Base-by-base conservation (phyloP, 2,888 invertebrate species). In the Nymphalis urticae region DNA sequence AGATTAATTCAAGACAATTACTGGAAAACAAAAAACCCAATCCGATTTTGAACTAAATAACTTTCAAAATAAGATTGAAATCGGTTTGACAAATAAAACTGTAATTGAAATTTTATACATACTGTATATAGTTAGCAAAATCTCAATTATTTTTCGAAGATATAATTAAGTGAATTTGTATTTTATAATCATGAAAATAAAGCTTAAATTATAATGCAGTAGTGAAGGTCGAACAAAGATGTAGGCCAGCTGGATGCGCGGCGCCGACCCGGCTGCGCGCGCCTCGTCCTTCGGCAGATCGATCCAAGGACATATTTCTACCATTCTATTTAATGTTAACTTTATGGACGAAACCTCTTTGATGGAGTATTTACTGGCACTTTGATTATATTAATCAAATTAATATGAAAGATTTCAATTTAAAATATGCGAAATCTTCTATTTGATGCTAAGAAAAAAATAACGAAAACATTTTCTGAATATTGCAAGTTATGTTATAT, bases 261-360 rank as follows among this genome's bases (percentile, higher is more conserved):
- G 78, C 75, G 68, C 66, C 63, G 67, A 13, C 16, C 42, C 24
- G 64, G 74, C 16, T 88, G 90, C 89, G 90, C 89, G 88, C 89
- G 88, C 84, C 75, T 51, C 85, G 89, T 89, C 90, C 90, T 90
- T 88, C 83, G 75, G 36, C 50, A 70, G 72, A 90, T 90, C 87
- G 90, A 90, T 88, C 90, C 88, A 89, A 90, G 90, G 90, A 88
- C 90, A 61, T 72, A 13, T 53, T 32, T 64, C 42, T 68, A 21
- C 32, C 32, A 64, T 48, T 32, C 59, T 24, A 32, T 54, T n/a
- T 27, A 3, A 48, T 58, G 10, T 8, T 27, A 58, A 58, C 36
- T 64, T 21, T 64, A 64, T 53, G 48, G 48, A 32, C 32, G 17
- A 68, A 48, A 64, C 42, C 21, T 68, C 53, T 63, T 68, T 53